Base-by-base conservation (phyloP, 1,140 invertebrate species). In the Drosophila tani region DNA sequence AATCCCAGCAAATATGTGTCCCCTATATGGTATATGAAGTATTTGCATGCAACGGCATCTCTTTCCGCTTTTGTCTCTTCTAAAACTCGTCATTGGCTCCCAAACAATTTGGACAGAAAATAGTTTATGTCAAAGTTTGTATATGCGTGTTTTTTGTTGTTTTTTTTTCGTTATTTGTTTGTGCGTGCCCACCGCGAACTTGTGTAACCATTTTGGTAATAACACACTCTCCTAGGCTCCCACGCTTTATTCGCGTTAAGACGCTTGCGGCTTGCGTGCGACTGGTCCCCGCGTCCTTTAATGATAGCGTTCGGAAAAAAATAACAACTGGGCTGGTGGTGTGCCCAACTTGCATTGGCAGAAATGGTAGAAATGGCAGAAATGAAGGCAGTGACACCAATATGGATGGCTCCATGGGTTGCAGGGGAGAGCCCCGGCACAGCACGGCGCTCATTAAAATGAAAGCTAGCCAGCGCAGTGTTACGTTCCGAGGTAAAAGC, bases 201-300 rank as follows among this genome's bases (percentile, higher is more conserved):
- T 68, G 67, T 70, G 32, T 56, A 70, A 70, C 49, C 67, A 47
- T 69, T 70, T 69, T 69, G 67, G 38, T 65, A 70, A 69, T 69
- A 70, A 45, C 67, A 70, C 64, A 70, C 64, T 70, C 68, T 69
- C 38, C 24, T 46, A 43, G 21, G 6, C 19, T 47, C 11, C 56
- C 8, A 5, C 17, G 29, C 51, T 40, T 5, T 21, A 17, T 11
- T 43, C 40, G 17, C 19, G 35, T 5, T 11, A n/a, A 66, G 60
- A 19, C 32, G 27, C 38, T 69, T 35, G 62, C 63, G 67, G 27
- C 38, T 69, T 35, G 62, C 67, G 67, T 69, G 67, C 60, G 19
- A 27, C 66, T 51, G 21, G 24, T 7, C 32, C 53, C 32, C 53
- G 45, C 43, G 35, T 56, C 51, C 45, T 29, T 70, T 57, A 35